Evolutionary conservation across 2,113 vertebrate species (phyloP), one percentile per base, ranked within the genome.

Genomic region (Corydoras sp.): DNA sequence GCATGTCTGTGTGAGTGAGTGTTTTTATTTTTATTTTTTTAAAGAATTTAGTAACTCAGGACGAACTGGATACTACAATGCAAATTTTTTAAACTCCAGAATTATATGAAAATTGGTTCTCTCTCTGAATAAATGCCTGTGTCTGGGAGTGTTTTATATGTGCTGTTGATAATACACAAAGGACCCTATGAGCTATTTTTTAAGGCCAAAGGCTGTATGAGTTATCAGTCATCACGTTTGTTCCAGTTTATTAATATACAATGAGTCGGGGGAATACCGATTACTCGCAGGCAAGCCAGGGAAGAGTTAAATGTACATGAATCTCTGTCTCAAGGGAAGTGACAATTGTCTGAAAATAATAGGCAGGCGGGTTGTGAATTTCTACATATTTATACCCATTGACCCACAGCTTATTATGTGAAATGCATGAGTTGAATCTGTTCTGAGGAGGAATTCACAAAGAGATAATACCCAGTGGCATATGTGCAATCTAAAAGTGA

Each of bases 131-230:
- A 60, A 18, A 10, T 50, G 80, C 85, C 82, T 86, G 76, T 81
- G 83, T 84, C 84, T 88, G 77, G 81, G 82, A 85, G 74, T 82
- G 81, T 86, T 88, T 86, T 86, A 35, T 32, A 48, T 49, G 31
- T 61, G 84, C 84, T 87, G 85, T 85, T 81, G 84, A 88, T 82
- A 82, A 76, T 78, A 77, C 84, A 81, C 77, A 79, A 73, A 29
- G 85, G 84, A 89, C 88, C 87, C 86, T 90, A 90, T 88, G 85
- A 83, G 82, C 81, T 78, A 78, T 81, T 85, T 82, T 77, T 83
- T 85, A 83, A 85, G 80, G 83, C 82, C 82, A 68, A 68, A 77
- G 84, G 74, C 80, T 76, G 81, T 75, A 83, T 82, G 65, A 70
- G 67, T 60, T 74, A 83, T 83, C 76, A 78, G 72, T 76, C 73